phyloP scores from a whole-genome alignment of 1,140 invertebrate genomes.

The Meloidogyne hapla region DNA sequence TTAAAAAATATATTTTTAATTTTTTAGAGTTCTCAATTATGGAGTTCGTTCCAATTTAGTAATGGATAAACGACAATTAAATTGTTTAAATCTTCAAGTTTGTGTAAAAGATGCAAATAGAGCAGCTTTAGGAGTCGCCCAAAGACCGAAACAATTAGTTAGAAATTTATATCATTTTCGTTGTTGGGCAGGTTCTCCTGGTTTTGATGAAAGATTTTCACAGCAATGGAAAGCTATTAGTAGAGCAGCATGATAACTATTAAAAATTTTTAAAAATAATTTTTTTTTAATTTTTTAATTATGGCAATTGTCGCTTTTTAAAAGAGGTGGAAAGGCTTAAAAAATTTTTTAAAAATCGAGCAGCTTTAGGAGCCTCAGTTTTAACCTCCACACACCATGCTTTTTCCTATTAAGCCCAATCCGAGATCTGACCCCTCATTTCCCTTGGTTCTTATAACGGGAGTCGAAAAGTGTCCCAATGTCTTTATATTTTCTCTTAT shows the following conservation, averaged over 20 bases:
- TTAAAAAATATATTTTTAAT: neutral
- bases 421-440: no score
- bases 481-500: no score
- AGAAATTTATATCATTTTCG: constrained; percentile 59
- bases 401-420: no score
- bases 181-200: constrained; percentile 59
- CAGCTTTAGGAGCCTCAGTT: no score
- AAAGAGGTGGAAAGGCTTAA: no score
- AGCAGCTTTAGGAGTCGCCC: neutral
- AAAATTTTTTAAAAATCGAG: no score
- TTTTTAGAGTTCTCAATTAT: constrained; percentile 58
- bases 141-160: constrained; percentile 36
- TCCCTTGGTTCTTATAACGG: no score
- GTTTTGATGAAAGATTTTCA: constrained; percentile 58
- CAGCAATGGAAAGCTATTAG: constrained; percentile 26
- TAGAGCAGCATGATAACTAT: neutral
- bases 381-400: no score
- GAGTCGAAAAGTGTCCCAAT: no score
- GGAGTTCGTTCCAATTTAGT: constrained; percentile 55
- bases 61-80: constrained; percentile 46
- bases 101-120: constrained; percentile 41
- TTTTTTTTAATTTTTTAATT: neutral
- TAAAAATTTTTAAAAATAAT: neutral
- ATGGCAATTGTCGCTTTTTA: neutral
- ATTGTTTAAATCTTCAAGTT: constrained; percentile 42